Conservation (phyloP, 2,888 invertebrate species). For the Sphaerophoria rueppellii region DNA sequence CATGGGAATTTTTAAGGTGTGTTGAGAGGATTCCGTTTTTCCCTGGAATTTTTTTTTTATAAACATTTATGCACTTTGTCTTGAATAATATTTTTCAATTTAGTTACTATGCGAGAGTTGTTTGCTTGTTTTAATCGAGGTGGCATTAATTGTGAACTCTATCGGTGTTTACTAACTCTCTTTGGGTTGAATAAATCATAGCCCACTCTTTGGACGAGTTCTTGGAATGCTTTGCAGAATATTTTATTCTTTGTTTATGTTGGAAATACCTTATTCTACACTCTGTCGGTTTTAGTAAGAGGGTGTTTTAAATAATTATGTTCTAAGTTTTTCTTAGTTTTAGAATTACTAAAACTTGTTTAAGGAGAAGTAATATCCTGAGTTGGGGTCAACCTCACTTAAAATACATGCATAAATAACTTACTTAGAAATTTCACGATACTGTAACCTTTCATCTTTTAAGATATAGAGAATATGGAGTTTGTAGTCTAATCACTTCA, state of each 20-base stretch:
- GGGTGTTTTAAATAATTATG: slow-evolving; percentile 1
- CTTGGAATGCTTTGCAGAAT: slow-evolving; percentile 30
- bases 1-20: slow-evolving; percentile 38
- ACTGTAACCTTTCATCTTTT: too few relatives aligned
- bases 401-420: too few relatives aligned
- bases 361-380: too few relatives aligned
- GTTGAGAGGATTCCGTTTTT: slow-evolving; percentile 3
- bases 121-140: slow-evolving; percentile 52
- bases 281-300: neutral
- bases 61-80: slow-evolving; percentile 43
- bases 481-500: too few relatives aligned
- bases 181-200: slow-evolving; percentile 31
- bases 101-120: slow-evolving; percentile 17
- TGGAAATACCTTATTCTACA: neutral
- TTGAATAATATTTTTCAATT: slow-evolving; percentile 35
- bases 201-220: slow-evolving; percentile 23
- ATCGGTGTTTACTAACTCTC: neutral
- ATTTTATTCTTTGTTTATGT: neutral
- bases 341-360: too few relatives aligned
- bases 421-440: too few relatives aligned
- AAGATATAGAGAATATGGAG: too few relatives aligned
- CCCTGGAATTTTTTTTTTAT: slow-evolving; percentile 23
- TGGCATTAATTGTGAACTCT: slow-evolving; percentile 42
- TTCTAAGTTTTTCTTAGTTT: too few relatives aligned
- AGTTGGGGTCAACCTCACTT: too few relatives aligned